Evolutionary conservation across 2,113 vertebrate species (phyloP).

Genomic region (Cricetomys ansorgei): DNA sequence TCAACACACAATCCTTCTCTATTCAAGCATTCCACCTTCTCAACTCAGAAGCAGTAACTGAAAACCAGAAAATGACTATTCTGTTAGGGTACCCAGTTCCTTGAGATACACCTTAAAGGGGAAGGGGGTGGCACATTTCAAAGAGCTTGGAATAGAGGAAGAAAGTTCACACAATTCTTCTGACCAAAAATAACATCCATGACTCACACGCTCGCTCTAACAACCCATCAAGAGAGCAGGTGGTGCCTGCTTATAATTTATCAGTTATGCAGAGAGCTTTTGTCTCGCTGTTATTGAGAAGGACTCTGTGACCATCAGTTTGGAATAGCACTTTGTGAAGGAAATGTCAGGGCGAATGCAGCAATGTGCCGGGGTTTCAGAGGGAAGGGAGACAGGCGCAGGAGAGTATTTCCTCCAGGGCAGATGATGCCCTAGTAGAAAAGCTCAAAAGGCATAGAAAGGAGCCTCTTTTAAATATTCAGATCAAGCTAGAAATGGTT

Average conservation of each 20-base stretch:
- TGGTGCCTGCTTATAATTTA: slow-evolving; percentile 64
- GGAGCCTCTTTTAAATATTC: slow-evolving; percentile 63
- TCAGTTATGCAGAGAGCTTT: slow-evolving; percentile 57
- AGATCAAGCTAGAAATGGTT: slow-evolving; percentile 16
- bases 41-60: slow-evolving; percentile 68
- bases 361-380: not conserved
- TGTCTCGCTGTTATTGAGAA: slow-evolving; percentile 66
- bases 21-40: slow-evolving; percentile 55
- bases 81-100: slow-evolving; percentile 62
- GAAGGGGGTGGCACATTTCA: slow-evolving; percentile 26
- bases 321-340: slow-evolving; percentile 25
- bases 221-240: slow-evolving; percentile 67
- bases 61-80: slow-evolving; percentile 66
- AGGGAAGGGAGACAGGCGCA: slow-evolving; percentile 26
- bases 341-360: slow-evolving; percentile 47
- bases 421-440: not conserved
- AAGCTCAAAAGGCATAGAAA: slow-evolving; percentile 19
- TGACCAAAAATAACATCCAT: slow-evolving; percentile 79
- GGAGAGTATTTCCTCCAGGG: slow-evolving; percentile 21
- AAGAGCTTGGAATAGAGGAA: slow-evolving; percentile 74
- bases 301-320: slow-evolving; percentile 63
- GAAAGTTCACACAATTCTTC: slow-evolving; percentile 77
- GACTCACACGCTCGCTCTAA: slow-evolving; percentile 73
- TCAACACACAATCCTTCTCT: slow-evolving; percentile 51
- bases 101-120: slow-evolving; percentile 62